Evolutionary conservation across 2,888 invertebrate genomes (phyloP), one percentile per base, ranked within the genome.

Genomic region (Notodonta ziczac): DNA sequence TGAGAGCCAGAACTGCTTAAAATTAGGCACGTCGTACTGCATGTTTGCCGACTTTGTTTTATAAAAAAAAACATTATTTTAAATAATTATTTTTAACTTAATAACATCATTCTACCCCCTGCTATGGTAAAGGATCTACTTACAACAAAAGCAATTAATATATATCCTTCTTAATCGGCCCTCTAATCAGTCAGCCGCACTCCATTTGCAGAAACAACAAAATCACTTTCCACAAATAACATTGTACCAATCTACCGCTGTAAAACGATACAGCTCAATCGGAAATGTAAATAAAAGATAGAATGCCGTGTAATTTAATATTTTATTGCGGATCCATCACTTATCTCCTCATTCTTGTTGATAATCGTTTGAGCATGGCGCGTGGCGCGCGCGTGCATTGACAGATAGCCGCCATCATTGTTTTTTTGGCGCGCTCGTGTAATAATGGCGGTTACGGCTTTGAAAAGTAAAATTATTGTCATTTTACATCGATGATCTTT

Each of bases 261-360:
- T 88, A 91, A 93, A 88, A 65, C 69, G 88, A 92, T 89, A 90
- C 77, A 75, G 61, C 84, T 83, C 90, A 90, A 92, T 92, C 90
- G 81, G 88, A 88, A 91, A 90, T 68, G 89, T 84, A 92, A 93
- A 93, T 91, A 93, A 83, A 86, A 87, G 88, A 90, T 88, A 88
- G 75, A 73, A 83, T 81, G 81, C 74, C 39, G 71, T 87, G 92
- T 90, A 91, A 93, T 83, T 84, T 80, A 85, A 93, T 92, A 89
- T 84, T 87, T 87, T 84, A 82, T 68, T 86, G 79, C 85, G 82
- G 86, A 88, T 88, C 84, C 87, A 78, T 77, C 77, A 84, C 77
- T 84, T 86, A 88, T 89, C 88, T 87, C 70, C 72, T 74, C 76
- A 82, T 81, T 83, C 80, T 84, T 81, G 74, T 83, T 87, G 84